Base-by-base conservation (phyloP, 2,888 invertebrate genomes). In the Drosophila antonietae region DNA sequence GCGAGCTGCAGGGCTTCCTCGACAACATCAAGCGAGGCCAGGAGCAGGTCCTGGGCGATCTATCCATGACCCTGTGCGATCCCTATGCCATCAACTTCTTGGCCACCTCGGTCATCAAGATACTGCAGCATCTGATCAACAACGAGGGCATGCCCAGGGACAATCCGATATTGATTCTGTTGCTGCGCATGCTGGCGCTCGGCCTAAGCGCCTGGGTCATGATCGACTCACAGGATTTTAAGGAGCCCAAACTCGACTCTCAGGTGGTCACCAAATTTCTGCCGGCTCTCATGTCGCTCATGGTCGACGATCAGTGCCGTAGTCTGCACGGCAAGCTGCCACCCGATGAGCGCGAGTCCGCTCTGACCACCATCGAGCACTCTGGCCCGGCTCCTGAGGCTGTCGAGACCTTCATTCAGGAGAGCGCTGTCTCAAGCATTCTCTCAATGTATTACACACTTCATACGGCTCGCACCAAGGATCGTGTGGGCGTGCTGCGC, bases 31-130 rank as follows among this genome's bases (percentile, higher is more conserved):
- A 98, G 93, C 95, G 97, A 89, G 97, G 97, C 0, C 97, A 97
- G 84, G 97, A 97, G 88, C 97, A 97, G 92, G 90, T 97, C 23
- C 93, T 97, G 62, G 98, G 98, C 14, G 99, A 99, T 93, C 93
- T 99, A 8, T 98, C 98, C 2, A 98, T 99, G 98, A 98, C 98
- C 18, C 93, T 99, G 9, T 98, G 98, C 93, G 99, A 99, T 93
- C 99, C 98, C 0, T 98, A 98, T 93, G 98, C 98, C 23, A 97
- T 98, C 12, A 98, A 99, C 91, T 99, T 98, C 89, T 93, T 99
- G 75, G 97, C 98, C 14, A 96, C 97, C 47, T 98, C 98, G 47
- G 97, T 97, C 41, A 97, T 98, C 76, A 98, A 98, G 93, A 97
- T 98, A 83, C 93, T 98, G 39, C 97, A 97, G 80, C 97, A 97